These are phyloP conservation scores for Eledona agricola DNA, from an alignment of 2,888 invertebrate genomes.

Conservation along the genomic window DNA sequence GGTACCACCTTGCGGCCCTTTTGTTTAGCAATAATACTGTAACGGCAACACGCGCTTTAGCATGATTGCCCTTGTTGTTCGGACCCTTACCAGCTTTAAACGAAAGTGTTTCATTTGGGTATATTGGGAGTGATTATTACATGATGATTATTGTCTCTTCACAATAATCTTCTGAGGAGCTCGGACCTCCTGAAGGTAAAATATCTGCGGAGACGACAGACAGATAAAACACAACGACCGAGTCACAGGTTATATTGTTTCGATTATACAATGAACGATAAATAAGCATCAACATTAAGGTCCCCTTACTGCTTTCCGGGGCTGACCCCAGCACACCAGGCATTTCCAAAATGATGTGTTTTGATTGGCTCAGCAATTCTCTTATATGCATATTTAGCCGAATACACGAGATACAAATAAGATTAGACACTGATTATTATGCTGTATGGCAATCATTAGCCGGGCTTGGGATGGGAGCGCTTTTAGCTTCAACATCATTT, in stretches of 20 bases:
- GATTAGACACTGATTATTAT: constrained; percentile 46
- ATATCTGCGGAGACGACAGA: constrained; percentile 53
- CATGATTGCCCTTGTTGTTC: constrained; percentile 59
- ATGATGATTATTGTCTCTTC: constrained; percentile 64
- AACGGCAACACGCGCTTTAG: constrained; percentile 44
- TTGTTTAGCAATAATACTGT: constrained; percentile 47
- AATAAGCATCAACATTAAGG: constrained; percentile 55
- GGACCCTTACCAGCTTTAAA: constrained; percentile 64
- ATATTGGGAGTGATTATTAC: constrained; percentile 53
- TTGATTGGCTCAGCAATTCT: constrained; percentile 68
- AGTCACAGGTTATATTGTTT: constrained; percentile 42
- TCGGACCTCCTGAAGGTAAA: constrained; percentile 50
- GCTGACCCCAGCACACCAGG: constrained; percentile 48
- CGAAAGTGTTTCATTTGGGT: constrained; percentile 49
- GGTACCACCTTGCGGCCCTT: constrained; percentile 51
- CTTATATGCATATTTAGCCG: constrained; percentile 48
- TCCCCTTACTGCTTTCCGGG: constrained; percentile 54
- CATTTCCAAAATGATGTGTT: constrained; percentile 56
- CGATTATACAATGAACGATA: constrained; percentile 41
- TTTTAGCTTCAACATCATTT: constrained; percentile 27
- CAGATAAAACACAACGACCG: constrained; percentile 53
- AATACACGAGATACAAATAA: constrained; percentile 45
- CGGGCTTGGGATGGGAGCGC: constrained; percentile 56
- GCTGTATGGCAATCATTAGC: constrained; percentile 57
- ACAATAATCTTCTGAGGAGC: constrained; percentile 62